Conservation (phyloP, 1,140 invertebrate genomes). For the Phymastichus coffea region DNA sequence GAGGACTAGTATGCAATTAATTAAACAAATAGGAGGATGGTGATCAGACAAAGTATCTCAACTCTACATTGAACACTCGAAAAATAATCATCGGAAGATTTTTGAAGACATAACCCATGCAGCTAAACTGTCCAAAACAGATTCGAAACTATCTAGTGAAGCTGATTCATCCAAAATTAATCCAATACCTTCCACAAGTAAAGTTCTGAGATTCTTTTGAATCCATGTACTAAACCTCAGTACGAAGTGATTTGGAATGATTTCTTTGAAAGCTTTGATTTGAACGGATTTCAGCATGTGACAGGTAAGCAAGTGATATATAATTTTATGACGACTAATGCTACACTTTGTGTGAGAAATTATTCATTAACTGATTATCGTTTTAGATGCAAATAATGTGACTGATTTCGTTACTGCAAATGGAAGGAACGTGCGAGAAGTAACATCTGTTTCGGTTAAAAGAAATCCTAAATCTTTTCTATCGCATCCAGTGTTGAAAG, state of each 20-base stretch:
- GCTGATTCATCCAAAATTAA: too few relatives aligned
- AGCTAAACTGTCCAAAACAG: not conserved
- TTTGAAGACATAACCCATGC: not conserved
- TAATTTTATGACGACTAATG: not conserved
- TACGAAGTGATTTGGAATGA: not conserved
- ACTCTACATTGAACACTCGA: not conserved
- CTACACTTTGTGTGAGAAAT: not conserved
- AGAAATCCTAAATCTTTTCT: too few relatives aligned
- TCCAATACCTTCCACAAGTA: not conserved
- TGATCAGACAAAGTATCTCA: not conserved
- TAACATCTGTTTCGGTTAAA: too few relatives aligned
- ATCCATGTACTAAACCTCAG: not conserved
- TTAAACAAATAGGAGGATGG: not conserved
- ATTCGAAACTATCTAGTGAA: not conserved
- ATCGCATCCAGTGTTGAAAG: too few relatives aligned
- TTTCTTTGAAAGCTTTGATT: not conserved
- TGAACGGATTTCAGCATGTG: not conserved
- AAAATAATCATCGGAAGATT: constrained; percentile 1
- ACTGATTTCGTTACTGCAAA: not conserved
- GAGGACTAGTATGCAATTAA: constrained; percentile 13
- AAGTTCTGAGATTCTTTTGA: not conserved
- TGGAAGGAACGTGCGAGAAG: not conserved
- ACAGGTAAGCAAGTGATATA: not conserved
- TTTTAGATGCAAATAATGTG: too few relatives aligned
- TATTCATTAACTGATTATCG: not conserved